Percentiles rank a stretch among this genome's conserved stretches.
Evolutionary conservation across 2,113 vertebrate species (phyloP).

Genomic region (Lagopus muta): DNA sequence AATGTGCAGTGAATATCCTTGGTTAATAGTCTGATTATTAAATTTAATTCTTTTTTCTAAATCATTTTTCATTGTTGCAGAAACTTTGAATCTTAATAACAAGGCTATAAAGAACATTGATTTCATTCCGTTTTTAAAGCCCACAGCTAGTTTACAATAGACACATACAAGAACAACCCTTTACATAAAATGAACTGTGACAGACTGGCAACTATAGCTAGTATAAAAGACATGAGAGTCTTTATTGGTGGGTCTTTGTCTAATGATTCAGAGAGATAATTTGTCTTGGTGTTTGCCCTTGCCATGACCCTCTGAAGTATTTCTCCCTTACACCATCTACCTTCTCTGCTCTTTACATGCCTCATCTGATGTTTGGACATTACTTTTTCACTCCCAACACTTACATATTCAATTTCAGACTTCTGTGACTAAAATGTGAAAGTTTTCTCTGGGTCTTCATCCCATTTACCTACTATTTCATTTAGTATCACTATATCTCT

Average conservation of each 20-base stretch:
- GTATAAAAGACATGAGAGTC: background rate
- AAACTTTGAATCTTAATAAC: conserved; percentile 67
- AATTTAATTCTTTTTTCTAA: conserved; percentile 76
- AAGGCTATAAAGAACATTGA: conserved; percentile 57
- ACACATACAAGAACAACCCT: background rate
- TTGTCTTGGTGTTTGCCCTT: background rate
- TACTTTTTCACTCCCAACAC: background rate
- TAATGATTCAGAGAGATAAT: background rate
- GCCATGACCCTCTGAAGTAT: background rate
- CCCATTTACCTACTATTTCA: background rate
- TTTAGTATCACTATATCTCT: background rate
- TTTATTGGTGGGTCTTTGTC: background rate
- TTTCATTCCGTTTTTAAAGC: conserved; percentile 45
- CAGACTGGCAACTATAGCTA: background rate
- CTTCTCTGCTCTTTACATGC: background rate
- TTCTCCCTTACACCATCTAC: background rate
- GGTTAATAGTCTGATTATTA: conserved; percentile 81
- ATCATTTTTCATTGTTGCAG: conserved; percentile 67
- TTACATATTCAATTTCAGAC: background rate
- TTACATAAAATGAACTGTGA: background rate
- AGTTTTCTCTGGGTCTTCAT: background rate
- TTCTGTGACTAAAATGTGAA: background rate
- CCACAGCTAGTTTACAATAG: conserved; percentile 1
- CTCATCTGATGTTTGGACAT: background rate
- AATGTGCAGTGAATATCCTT: conserved; percentile 72